Evolutionary conservation across 2,888 invertebrate genomes (phyloP).

Genomic region (Metopia argyrocephala): DNA sequence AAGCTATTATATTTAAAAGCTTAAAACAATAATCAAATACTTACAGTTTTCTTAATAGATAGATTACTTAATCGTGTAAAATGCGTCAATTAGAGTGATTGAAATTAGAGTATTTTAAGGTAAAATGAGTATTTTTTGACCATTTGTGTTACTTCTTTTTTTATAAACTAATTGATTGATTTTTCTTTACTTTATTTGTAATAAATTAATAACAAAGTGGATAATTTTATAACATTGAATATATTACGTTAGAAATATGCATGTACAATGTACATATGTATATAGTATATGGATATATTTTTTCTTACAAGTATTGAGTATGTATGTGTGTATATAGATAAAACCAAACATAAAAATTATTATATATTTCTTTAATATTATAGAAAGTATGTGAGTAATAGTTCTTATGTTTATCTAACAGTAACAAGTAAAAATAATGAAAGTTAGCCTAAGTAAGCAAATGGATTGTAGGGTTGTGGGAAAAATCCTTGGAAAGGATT

Average conservation of each 20-base stretch:
- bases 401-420: not conserved
- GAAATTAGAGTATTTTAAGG: not conserved
- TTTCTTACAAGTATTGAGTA: too few species aligned
- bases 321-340: too few species aligned
- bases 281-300: too few species aligned
- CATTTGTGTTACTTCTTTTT: too few species aligned
- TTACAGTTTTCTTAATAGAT: too few species aligned
- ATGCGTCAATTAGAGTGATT: too few species aligned
- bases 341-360: too few species aligned
- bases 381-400: not conserved
- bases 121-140: conserved; percentile 22
- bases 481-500: conserved; percentile 86
- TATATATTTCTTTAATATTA: too few species aligned
- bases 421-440: not conserved
- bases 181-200: conserved; percentile 13
- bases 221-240: conserved; percentile 50
- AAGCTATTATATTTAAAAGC: not conserved
- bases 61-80: too few species aligned
- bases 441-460: conserved; percentile 85
- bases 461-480: conserved; percentile 87
- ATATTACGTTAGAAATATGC: too few species aligned
- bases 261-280: too few species aligned
- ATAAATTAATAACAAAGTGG: conserved; percentile 54
- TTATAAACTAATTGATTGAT: conserved; percentile 1
- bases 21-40: not conserved